A percentile compares a stretch with the other conserved stretches of the same genome.
Conservation (phyloP, 35 echinoderm and acorn worm species). For the Eucidaris tribuloides region DNA sequence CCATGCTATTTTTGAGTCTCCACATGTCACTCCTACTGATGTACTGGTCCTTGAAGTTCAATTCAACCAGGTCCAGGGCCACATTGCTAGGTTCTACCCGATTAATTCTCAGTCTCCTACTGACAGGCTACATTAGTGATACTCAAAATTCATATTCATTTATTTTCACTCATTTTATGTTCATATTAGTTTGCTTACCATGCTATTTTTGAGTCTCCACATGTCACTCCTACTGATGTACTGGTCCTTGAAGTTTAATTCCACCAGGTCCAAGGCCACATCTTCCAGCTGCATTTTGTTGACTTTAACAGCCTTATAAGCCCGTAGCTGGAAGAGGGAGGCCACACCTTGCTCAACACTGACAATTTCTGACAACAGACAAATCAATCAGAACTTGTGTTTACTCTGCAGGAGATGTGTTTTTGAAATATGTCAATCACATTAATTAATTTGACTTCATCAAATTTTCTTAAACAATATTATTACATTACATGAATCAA, state of each 20-base stretch:
- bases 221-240: constrained; percentile 99
- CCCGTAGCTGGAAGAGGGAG: constrained; percentile 78
- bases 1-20: constrained; percentile 68
- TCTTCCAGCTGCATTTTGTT: constrained; percentile 53
- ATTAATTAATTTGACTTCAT: too few species aligned
- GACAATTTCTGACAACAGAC: constrained; percentile 59
- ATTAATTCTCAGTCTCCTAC: too few species aligned
- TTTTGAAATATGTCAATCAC: too few species aligned
- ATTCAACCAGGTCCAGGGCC: constrained; percentile 79
- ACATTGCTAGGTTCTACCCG: constrained; percentile 65
- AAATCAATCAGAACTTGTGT: too few species aligned
- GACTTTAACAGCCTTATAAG: constrained; percentile 82
- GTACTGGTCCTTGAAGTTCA: constrained; percentile 92
- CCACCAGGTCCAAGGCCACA: constrained; percentile 92
- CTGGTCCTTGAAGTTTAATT: constrained; percentile 95
- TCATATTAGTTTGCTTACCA: constrained; percentile 63
- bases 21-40: constrained; percentile 96
- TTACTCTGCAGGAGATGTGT: too few species aligned
- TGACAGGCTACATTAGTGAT: too few species aligned
- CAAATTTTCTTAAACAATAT: too few species aligned
- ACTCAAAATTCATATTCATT: too few species aligned
- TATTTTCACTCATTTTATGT: too few species aligned
- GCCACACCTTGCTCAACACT: constrained; percentile 85
- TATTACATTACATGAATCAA: too few species aligned
- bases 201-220: constrained; percentile 82